A percentile compares a stretch with the other conserved stretches of the same genome.
Evolutionary conservation across 2,888 invertebrate genomes (phyloP).

Genomic region (Agriopis marginaria): DNA sequence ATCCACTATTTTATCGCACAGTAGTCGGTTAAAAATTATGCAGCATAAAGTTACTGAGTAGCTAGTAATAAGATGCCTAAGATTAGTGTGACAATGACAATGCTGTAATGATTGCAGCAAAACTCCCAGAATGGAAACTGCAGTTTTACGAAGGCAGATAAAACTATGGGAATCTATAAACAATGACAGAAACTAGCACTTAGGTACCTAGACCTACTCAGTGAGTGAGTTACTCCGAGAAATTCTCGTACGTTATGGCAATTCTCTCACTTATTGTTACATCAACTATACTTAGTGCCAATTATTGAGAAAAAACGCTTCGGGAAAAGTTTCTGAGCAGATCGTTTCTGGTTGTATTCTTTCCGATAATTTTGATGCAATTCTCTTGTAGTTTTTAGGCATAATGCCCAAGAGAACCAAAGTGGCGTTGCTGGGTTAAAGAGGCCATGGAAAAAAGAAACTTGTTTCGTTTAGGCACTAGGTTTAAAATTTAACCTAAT

Average conservation of each 20-base stretch:
- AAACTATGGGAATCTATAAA: slow-evolving; percentile 52
- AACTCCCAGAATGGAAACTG: slow-evolving; percentile 24
- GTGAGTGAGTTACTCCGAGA: slow-evolving; percentile 51
- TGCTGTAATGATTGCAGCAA: slow-evolving; percentile 17
- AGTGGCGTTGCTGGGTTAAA: too few relatives aligned
- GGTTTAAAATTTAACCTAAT: too few relatives aligned
- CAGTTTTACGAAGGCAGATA: slow-evolving; percentile 19
- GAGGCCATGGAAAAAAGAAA: too few relatives aligned
- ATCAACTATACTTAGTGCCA: slow-evolving; percentile 47
- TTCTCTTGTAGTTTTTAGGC: too few relatives aligned
- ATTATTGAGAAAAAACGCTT: slow-evolving; percentile 6
- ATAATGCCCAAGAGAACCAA: too few relatives aligned
- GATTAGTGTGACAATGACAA: slow-evolving; percentile 8
- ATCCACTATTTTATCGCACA: too few relatives aligned
- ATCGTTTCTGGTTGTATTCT: too few relatives aligned
- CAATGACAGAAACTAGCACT: slow-evolving; percentile 53
- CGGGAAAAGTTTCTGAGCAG: background rate
- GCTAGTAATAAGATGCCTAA: background rate
- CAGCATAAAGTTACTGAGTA: background rate
- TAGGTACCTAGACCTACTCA: background rate
- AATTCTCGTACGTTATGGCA: slow-evolving; percentile 53
- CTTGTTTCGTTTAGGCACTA: too few relatives aligned
- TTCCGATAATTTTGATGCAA: too few relatives aligned
- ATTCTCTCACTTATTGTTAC: slow-evolving; percentile 57
- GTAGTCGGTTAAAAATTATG: too few relatives aligned